These are phyloP conservation scores for Lathamus discolor DNA, from an alignment of 2,113 vertebrate species.

Conservation along the genomic window DNA sequence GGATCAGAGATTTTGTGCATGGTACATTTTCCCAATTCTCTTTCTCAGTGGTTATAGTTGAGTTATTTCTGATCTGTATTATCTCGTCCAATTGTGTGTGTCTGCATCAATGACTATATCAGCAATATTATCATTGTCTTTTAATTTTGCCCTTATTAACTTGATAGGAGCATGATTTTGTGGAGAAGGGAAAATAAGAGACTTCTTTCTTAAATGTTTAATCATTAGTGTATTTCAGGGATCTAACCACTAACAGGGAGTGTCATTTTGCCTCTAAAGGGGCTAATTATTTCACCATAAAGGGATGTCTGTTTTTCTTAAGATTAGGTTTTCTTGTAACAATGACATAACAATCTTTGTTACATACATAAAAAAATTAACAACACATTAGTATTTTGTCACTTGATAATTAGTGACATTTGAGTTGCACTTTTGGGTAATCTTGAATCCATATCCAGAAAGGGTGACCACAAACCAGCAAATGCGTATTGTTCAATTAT, in stretches of 20 bases:
- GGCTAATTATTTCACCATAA: neutral
- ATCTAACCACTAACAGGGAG: neutral
- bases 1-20: neutral
- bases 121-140: neutral
- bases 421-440: neutral
- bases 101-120: neutral
- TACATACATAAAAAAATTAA: neutral
- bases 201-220: neutral
- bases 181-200: neutral
- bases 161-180: neutral
- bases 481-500: neutral
- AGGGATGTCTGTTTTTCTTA: neutral
- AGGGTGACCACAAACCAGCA: neutral
- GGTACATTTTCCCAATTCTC: rapidly evolving
- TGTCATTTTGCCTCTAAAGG: neutral
- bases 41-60: neutral
- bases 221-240: neutral
- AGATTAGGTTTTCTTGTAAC: neutral
- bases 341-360: neutral
- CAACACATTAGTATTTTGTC: neutral
- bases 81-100: neutral
- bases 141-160: neutral
- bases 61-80: neutral
- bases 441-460: neutral
- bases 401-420: neutral